Percentiles rank a stretch among this genome's conserved stretches.
Conservation (phyloP, 2,888 invertebrate genomes). For the Alloscopus bannaensis region DNA sequence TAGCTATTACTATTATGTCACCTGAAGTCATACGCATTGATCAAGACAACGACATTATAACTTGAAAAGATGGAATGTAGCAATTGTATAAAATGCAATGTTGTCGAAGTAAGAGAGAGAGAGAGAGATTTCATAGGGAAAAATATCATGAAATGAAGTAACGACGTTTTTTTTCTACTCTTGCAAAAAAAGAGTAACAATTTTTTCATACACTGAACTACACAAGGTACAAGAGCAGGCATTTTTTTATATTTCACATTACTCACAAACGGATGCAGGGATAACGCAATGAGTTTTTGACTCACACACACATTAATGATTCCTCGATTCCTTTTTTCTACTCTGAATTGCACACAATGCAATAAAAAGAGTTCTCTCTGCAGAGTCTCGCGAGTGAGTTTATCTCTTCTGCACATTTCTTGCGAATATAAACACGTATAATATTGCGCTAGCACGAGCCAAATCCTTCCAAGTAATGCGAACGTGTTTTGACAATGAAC, state of each 20-base stretch:
- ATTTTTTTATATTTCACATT: no score
- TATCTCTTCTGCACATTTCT: no score
- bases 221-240: conserved; percentile 12
- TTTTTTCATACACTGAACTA: background rate
- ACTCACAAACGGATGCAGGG: conserved; percentile 19
- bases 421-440: background rate
- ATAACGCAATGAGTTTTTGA: background rate
- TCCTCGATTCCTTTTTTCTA: conserved; percentile 14
- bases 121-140: conserved; percentile 10
- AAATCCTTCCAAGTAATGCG: background rate
- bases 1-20: no score
- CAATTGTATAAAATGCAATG: background rate
- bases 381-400: no score
- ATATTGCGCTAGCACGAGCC: conserved; percentile 10
- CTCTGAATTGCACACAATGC: background rate
- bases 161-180: background rate
- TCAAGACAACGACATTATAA: no score
- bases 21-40: no score
- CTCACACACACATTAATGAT: background rate
- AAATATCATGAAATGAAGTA: background rate
- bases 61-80: background rate
- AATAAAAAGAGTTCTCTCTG: background rate
- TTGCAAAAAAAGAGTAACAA: conserved; percentile 28
- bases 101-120: background rate
- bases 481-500: background rate